These are phyloP conservation scores for Ceratosolen solmsi DNA, from an alignment of 1,140 invertebrate species.

Conservation along the genomic window DNA sequence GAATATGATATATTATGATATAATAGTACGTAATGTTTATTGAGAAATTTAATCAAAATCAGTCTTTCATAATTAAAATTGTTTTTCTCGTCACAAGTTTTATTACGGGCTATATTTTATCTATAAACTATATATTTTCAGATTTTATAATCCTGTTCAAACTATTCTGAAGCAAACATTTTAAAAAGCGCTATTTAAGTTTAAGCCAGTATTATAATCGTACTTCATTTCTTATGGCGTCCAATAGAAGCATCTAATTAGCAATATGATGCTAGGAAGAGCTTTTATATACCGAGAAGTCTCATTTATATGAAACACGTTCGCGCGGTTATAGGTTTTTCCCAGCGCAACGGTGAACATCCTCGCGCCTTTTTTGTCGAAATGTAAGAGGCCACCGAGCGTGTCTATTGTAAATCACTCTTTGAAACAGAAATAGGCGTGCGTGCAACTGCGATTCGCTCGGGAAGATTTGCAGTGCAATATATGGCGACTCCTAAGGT, in stretches of 20 bases:
- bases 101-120: too few species aligned
- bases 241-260: constrained; percentile 34
- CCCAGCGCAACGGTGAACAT: constrained; percentile 31
- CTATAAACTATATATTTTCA: too few species aligned
- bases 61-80: too few species aligned
- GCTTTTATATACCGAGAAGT: not conserved
- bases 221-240: not conserved
- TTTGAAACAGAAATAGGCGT: not conserved
- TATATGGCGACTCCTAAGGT: not conserved
- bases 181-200: too few species aligned
- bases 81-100: too few species aligned
- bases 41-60: too few species aligned
- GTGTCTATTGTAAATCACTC: constrained; percentile 42
- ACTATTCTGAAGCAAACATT: too few species aligned
- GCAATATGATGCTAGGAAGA: not conserved
- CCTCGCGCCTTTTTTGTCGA: constrained; percentile 23
- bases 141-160: too few species aligned
- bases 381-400: not conserved
- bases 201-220: too few species aligned
- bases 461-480: constrained; percentile 19
- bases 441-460: constrained; percentile 1
- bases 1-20: too few species aligned
- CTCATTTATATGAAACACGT: constrained; percentile 1
- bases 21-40: too few species aligned
- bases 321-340: constrained; percentile 29